Conservation (phyloP, 2,888 invertebrate species). For the Papilio elwesi region DNA sequence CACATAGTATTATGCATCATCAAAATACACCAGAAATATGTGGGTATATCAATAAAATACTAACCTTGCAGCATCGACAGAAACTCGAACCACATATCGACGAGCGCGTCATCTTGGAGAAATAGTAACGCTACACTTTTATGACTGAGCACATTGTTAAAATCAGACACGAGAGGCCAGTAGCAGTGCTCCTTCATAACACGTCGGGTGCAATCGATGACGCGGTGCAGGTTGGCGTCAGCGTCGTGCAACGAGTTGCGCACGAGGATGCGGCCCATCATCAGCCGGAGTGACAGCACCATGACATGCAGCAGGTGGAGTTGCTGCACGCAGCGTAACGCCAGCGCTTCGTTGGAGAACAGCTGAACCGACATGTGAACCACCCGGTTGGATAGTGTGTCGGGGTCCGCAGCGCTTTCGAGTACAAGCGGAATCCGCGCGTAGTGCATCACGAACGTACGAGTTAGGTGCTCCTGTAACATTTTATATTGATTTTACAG, state of each 20-base stretch:
- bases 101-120: slow-evolving; percentile 93
- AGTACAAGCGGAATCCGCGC: slow-evolving; percentile 96
- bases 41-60: slow-evolving; percentile 38
- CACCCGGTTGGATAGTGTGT: slow-evolving; percentile 96
- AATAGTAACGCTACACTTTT: slow-evolving; percentile 95
- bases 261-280: slow-evolving; percentile 96
- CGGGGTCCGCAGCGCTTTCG: slow-evolving; percentile 93
- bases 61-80: slow-evolving; percentile 96
- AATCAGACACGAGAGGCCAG: slow-evolving; percentile 98
- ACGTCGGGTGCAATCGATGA: slow-evolving; percentile 95
- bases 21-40: background rate
- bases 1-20: too few relatives aligned
- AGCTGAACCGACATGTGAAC: slow-evolving; percentile 99
- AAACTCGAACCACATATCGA: slow-evolving; percentile 98
- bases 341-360: slow-evolving; percentile 96
- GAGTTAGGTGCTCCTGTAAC: slow-evolving; percentile 92
- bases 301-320: slow-evolving; percentile 95
- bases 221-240: slow-evolving; percentile 92
- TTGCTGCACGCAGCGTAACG: slow-evolving; percentile 95
- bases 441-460: slow-evolving; percentile 98
- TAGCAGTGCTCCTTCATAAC: slow-evolving; percentile 99
- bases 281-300: slow-evolving; percentile 92
- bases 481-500: slow-evolving; percentile 41
- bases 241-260: slow-evolving; percentile 93
- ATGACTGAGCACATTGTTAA: slow-evolving; percentile 98